A percentile compares a stretch with the other conserved stretches of the same genome.
Evolutionary conservation across 2,888 invertebrate genomes (phyloP).

Genomic region (Drosophila robusta): DNA sequence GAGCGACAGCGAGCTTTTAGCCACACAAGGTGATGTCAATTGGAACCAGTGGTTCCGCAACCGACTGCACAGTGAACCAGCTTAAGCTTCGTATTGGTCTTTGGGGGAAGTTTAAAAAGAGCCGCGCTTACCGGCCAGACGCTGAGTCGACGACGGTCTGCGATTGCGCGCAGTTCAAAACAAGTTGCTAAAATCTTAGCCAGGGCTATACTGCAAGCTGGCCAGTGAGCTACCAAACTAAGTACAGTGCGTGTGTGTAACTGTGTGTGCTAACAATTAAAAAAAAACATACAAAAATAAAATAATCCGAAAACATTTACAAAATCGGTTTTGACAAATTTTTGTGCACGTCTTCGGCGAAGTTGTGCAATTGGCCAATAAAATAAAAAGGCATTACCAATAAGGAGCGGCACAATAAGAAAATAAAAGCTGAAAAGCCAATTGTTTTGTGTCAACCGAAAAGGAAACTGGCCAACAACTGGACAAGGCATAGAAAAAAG

Average conservation of each 20-base stretch:
- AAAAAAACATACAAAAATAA: slow-evolving; percentile 3
- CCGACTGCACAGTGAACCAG: slow-evolving; percentile 19
- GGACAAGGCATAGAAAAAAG: slow-evolving; percentile 36
- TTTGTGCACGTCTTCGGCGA: slow-evolving; percentile 36
- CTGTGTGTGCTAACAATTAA: slow-evolving; percentile 36
- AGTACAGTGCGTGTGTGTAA: slow-evolving; percentile 53
- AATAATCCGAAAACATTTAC: not conserved
- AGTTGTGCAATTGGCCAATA: slow-evolving; percentile 60
- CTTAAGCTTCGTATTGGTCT: slow-evolving; percentile 32
- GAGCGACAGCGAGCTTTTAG: slow-evolving; percentile 37
- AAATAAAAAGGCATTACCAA: slow-evolving; percentile 37
- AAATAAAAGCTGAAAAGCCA: slow-evolving; percentile 30
- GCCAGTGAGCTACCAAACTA: slow-evolving; percentile 38
- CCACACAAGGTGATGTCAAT: slow-evolving; percentile 6
- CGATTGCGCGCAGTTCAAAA: slow-evolving; percentile 76
- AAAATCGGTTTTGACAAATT: slow-evolving; percentile 39
- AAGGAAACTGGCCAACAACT: slow-evolving; percentile 60
- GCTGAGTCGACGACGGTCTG: slow-evolving; percentile 80
- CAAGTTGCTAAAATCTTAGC: slow-evolving; percentile 39
- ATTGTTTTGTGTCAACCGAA: slow-evolving; percentile 40
- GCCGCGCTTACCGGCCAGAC: slow-evolving; percentile 60
- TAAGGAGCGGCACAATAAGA: slow-evolving; percentile 49
- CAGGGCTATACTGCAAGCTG: slow-evolving; percentile 26
- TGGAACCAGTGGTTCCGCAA: slow-evolving; percentile 37
- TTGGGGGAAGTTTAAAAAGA: slow-evolving; percentile 71